A percentile compares a stretch with the other conserved stretches of the same genome.
Conservation (phyloP, 2,797 vertebrate species). For the Eurystomus glaucurus region DNA sequence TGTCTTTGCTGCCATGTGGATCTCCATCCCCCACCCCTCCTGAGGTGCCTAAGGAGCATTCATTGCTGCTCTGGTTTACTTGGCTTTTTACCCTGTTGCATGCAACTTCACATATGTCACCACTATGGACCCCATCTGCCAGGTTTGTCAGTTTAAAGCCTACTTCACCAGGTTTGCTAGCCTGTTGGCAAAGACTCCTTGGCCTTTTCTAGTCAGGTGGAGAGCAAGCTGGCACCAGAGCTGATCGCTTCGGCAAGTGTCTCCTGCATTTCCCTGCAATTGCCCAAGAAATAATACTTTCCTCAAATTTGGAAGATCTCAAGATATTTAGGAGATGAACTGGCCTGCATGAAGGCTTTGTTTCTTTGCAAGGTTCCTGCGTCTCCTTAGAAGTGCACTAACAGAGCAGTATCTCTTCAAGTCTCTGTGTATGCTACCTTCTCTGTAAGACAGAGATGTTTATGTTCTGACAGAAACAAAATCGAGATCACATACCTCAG, state of each 20-base stretch:
- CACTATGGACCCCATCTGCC: neutral
- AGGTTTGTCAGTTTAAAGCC: no score
- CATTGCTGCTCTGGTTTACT: neutral
- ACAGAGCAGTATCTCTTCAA: neutral
- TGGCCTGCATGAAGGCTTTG: neutral
- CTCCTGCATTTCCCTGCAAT: neutral
- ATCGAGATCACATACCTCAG: neutral
- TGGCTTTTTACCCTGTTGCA: neutral
- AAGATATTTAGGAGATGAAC: neutral
- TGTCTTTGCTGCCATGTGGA: neutral
- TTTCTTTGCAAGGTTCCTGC: neutral
- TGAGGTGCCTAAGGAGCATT: neutral
- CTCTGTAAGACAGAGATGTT: neutral
- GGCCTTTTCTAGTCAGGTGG: no score
- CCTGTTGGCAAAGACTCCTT: no score
- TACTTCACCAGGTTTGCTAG: no score
- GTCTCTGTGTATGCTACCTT: neutral
- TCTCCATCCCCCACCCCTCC: neutral
- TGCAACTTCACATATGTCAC: neutral
- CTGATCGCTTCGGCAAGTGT: fast-evolving
- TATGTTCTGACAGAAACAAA: neutral
- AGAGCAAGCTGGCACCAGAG: fast-evolving
- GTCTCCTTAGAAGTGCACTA: neutral
- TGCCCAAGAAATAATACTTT: neutral
- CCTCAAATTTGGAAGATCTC: neutral